Evolutionary conservation across 2,888 invertebrate species (phyloP), one percentile per base, ranked within the genome.

Genomic region (Hydropsyche betteni): DNA sequence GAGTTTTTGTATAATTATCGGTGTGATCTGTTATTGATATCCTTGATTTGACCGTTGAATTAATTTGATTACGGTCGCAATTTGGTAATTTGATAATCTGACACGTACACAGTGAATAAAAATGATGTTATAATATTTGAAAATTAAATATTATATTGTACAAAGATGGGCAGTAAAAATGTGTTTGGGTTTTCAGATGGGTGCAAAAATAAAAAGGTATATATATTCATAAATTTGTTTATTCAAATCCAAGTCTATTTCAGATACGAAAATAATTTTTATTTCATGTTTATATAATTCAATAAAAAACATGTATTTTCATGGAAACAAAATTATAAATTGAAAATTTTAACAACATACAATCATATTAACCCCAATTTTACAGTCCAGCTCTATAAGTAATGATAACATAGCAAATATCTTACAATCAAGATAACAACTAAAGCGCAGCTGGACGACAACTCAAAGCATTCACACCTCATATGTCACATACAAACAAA

Each of bases 201-300:
- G 24, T 14, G 55, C 6, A 12, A 51, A 36, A 44, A 73, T 53
- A 58, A 70, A n/a, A 38, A n/a, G 24, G 8, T n/a, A 50, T 24
- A 44, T 10, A 14, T 68, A 76, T 71, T 75, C 53, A 55, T 76
- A 75, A 74, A 76, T 74, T 77, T 55, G 71, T 78, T 78, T 77
- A 78, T 75, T 78, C 75, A 76, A 76, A 77, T 76, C 74, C 75
- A 74, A 58, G 52, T 69, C 61, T 75, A 77, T 73, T 77, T 74
- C 64, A 75, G 24, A 75, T 77, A 77, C 53, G 77, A 77, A 77
- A 77, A 77, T 77, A 77, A 61, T 68, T 77, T 75, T 72, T 68
- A 64, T 74, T 68, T 71, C 33, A 61, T 68, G 24, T 33, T 44
- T 64, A 58, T 70, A 75, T 75, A 53, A 53, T 69, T 58, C 44